Conservation (phyloP, 2,888 invertebrate genomes). For the Drosophila anomalata region DNA sequence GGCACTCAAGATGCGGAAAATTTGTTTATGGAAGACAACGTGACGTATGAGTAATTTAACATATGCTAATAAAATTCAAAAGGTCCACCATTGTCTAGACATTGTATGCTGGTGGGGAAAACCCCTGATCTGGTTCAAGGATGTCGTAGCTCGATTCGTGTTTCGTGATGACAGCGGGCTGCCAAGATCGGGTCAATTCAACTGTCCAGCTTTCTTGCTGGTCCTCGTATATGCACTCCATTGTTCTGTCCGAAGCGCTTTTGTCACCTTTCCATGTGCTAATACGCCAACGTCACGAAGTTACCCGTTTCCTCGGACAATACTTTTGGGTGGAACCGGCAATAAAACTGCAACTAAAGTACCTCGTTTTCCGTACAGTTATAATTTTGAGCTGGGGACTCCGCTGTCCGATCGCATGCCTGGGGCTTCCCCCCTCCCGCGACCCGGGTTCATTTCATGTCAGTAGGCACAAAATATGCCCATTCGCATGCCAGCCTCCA, state of each 20-base stretch:
- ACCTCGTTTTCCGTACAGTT: slow-evolving; percentile 46
- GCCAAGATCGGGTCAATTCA: slow-evolving; percentile 3
- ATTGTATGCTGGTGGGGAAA: slow-evolving; percentile 8
- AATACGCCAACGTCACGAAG: slow-evolving; percentile 33
- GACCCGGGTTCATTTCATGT: slow-evolving; percentile 9
- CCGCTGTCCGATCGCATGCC: slow-evolving; percentile 18
- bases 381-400: slow-evolving; percentile 32
- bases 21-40: not conserved
- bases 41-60: not conserved
- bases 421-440: slow-evolving; percentile 32
- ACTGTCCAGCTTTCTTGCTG: slow-evolving; percentile 6
- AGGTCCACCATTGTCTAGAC: not conserved
- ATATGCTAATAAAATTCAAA: slow-evolving; percentile 2
- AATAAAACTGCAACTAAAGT: slow-evolving; percentile 22
- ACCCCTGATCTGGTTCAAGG: slow-evolving; percentile 36
- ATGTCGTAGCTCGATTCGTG: slow-evolving; percentile 4
- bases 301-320: slow-evolving; percentile 10
- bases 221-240: slow-evolving; percentile 31
- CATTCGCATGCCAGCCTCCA: slow-evolving; percentile 31
- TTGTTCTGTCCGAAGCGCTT: slow-evolving; percentile 34
- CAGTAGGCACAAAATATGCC: slow-evolving; percentile 1
- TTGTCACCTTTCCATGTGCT: slow-evolving; percentile 43
- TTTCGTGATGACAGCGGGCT: slow-evolving; percentile 21
- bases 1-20: not conserved
- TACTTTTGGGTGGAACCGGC: slow-evolving; percentile 3